These are phyloP conservation scores for Gymnoscopelus braueri DNA, from an alignment of 2,797 vertebrate species.

Conservation along the genomic window DNA sequence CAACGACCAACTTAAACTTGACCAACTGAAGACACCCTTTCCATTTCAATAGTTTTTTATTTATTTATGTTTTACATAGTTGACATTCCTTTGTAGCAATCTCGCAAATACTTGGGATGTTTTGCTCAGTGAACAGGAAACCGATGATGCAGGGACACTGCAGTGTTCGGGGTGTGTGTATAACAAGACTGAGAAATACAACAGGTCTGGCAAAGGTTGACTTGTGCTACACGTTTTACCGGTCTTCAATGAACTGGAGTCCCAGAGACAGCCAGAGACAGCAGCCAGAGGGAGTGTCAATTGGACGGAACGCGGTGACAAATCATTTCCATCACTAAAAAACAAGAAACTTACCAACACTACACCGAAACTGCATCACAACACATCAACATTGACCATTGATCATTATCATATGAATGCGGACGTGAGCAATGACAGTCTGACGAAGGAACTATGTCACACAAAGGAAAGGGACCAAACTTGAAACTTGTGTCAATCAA, in stretches of 20 bases:
- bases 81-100: slow-evolving; percentile 63
- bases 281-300: slow-evolving; percentile 39
- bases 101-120: slow-evolving; percentile 66
- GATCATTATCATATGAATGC: background rate
- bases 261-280: slow-evolving; percentile 7
- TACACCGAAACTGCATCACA: slow-evolving; percentile 22
- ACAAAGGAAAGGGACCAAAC: background rate
- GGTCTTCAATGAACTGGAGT: slow-evolving; percentile 63
- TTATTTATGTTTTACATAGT: slow-evolving; percentile 50
- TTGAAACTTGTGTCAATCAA: too few species aligned
- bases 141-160: slow-evolving; percentile 41
- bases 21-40: slow-evolving; percentile 18
- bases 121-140: slow-evolving; percentile 51
- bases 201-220: slow-evolving; percentile 63
- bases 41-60: background rate
- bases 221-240: slow-evolving; percentile 79
- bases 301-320: slow-evolving; percentile 22
- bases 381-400: background rate
- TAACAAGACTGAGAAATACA: slow-evolving; percentile 43
- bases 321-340: slow-evolving; percentile 30
- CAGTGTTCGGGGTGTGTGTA: slow-evolving; percentile 60
- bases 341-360: background rate
- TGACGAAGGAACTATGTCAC: background rate
- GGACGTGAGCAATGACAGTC: background rate
- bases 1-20: background rate